Conservation (phyloP, 2,113 vertebrate species). For the Centropristis striata region DNA sequence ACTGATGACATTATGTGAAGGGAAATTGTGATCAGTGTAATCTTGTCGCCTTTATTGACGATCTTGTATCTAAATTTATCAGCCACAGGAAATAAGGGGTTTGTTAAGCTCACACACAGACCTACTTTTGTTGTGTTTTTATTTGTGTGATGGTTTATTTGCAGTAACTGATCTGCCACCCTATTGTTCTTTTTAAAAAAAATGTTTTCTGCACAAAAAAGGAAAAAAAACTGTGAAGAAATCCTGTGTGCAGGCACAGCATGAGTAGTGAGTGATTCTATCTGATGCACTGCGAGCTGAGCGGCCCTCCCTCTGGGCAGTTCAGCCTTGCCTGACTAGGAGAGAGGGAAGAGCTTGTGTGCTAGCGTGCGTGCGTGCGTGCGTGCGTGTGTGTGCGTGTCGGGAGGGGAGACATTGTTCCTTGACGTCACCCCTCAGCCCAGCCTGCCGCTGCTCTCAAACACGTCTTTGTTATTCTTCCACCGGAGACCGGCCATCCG, state of each 20-base stretch:
- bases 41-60: slow-evolving; percentile 51
- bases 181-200: slow-evolving; percentile 32
- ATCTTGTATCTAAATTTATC: slow-evolving; percentile 24
- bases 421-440: slow-evolving; percentile 93
- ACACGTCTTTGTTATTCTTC: slow-evolving; percentile 99
- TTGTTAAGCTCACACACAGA: slow-evolving; percentile 5
- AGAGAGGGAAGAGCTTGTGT: slow-evolving; percentile 70
- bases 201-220: neutral
- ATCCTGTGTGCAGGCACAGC: slow-evolving; percentile 65
- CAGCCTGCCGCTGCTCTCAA: slow-evolving; percentile 92
- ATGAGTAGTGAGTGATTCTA: slow-evolving; percentile 76
- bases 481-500: slow-evolving; percentile 87
- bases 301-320: slow-evolving; percentile 78
- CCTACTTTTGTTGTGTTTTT: neutral
- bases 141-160: slow-evolving; percentile 11
- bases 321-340: slow-evolving; percentile 76
- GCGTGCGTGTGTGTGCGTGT: slow-evolving; percentile 71
- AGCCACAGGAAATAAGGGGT: slow-evolving; percentile 13
- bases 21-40: slow-evolving; percentile 45
- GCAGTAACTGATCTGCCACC: neutral
- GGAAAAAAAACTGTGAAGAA: slow-evolving; percentile 26
- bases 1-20: slow-evolving; percentile 42
- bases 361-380: slow-evolving; percentile 57
- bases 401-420: slow-evolving; percentile 93
- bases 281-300: slow-evolving; percentile 76